Evolutionary conservation across 2,888 invertebrate genomes (phyloP), one percentile per base, ranked within the genome.

Genomic region (Sphaeridia pumilis): DNA sequence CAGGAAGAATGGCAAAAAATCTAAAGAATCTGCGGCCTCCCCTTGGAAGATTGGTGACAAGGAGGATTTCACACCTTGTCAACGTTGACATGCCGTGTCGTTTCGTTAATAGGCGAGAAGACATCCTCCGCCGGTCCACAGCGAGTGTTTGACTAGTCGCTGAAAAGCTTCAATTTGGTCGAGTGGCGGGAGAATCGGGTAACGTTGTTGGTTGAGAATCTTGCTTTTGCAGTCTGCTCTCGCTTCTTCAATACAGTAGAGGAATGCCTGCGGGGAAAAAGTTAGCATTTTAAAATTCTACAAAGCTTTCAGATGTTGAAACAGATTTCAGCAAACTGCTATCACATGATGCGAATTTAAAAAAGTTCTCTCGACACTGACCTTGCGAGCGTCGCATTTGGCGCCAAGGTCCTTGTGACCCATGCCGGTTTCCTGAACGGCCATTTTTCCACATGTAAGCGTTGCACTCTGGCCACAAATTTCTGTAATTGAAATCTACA

Each of bases 91-190:
- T 31, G 31, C 31, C 31, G 31, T n/a, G 31, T 31, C 14, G 31
- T 31, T 10, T 14, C 14, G 7, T 38, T 20, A 42, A 42, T 28
- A 26, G 7, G 49, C 27, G 21, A 49, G 24, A 27, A 49, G 22
- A 25, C 49, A 49, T 12, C 49, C 49, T 20, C 49, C 49, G 14
- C 41, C 38, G 21, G 49, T 49, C 49, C 49, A 49, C 10, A 49
- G 43, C 2, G 49, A 38, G 21, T 41, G 14, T 41, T 41, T 41
- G 20, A 49, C 42, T 28, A 26, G 17, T 14, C 42, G 27, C 22
- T 49, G 49, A 22, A 42, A 42, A 3, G 21, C 34, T 12, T 41
- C 3, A 31, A 49, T 38, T 20, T 42, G 21, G n/a, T 7, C 20
- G 22, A 27, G 22, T 3, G 36, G 14, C 1, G 49, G 49, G 12